Evolutionary conservation across 2,113 vertebrate species (phyloP), one percentile per base, ranked within the genome.

Genomic region (Gadus chalcogrammus): DNA sequence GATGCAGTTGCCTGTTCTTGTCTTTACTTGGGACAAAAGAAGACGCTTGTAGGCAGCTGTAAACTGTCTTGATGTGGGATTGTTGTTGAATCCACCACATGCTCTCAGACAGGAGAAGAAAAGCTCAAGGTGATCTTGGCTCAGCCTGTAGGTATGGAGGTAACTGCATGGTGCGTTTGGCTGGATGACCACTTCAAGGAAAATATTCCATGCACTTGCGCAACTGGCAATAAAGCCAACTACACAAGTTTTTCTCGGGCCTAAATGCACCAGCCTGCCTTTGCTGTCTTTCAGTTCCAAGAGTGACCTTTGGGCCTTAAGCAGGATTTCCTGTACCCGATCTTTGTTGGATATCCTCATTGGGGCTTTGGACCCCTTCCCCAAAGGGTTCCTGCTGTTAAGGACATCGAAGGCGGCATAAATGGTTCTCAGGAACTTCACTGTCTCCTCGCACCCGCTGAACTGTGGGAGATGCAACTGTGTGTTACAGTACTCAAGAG

Each of bases 401-500:
- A 56, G 53, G 53, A 17, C 53, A 56, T 15, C 53, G 16, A 56
- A 56, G 2, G 53, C 53, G 53, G 58, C 74, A 67, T 76, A 64
- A 17, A 67, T 53, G 22, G 65, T 68, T 24, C 4, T 20, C 22
- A 76, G 0, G 28, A 64, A 71, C 1, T 69, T 9, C 52, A 71
- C 64, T 5, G 68, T 64, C 28, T 31, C 71, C 22, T 12, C 60
- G 38, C 64, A 60, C 15, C 76, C 71, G 13, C 20, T 20, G 17
- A 72, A 72, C 17, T 67, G 20, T 6, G 52, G 59, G 5, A 68
- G 31, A 22, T 74, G 62, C 16, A 71, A 27, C 15, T 27, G 8
- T 65, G 63, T 38, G 52, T 67, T 31, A 13, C 71, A 71, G 64
- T 63, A 78, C 15, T 78, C 28, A 1, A 70, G 15, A 6, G 64